Percentiles rank a stretch among this genome's conserved stretches.
Evolutionary conservation across 2,113 vertebrate species (phyloP).

Genomic region (Bettongia penicillata): DNA sequence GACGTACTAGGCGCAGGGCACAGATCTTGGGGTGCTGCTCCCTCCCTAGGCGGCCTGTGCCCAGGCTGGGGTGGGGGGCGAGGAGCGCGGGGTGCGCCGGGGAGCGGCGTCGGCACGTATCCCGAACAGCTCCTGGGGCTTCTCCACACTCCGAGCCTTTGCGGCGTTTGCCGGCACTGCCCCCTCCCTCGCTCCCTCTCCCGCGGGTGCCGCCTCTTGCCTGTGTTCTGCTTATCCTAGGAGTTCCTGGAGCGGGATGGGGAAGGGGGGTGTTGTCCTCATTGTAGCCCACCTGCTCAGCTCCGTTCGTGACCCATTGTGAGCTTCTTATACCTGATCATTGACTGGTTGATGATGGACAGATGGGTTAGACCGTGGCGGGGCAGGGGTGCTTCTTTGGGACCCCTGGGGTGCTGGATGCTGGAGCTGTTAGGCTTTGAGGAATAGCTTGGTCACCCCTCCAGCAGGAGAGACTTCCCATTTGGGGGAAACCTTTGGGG

Average conservation of each 20-base stretch:
- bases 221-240: not conserved
- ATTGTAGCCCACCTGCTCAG: too few species aligned
- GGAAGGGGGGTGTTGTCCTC: rapidly evolving
- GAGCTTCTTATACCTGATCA: too few species aligned
- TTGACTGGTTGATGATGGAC: too few species aligned
- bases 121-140: not conserved
- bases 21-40: not conserved
- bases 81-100: not conserved
- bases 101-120: not conserved
- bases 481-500: too few species aligned
- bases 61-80: not conserved
- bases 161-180: too few species aligned
- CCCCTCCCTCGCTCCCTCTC: not conserved
- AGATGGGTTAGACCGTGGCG: too few species aligned
- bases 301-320: too few species aligned
- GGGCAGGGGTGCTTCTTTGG: too few species aligned
- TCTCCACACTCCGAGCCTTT: not conserved
- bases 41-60: not conserved
- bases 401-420: too few species aligned
- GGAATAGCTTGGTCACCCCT: too few species aligned
- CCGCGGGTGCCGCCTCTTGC: not conserved
- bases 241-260: not conserved
- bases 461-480: too few species aligned
- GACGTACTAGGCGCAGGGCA: not conserved
- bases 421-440: too few species aligned